Conservation (phyloP, 35 echinoderm and acorn worm species). For the Patiria miniata region DNA sequence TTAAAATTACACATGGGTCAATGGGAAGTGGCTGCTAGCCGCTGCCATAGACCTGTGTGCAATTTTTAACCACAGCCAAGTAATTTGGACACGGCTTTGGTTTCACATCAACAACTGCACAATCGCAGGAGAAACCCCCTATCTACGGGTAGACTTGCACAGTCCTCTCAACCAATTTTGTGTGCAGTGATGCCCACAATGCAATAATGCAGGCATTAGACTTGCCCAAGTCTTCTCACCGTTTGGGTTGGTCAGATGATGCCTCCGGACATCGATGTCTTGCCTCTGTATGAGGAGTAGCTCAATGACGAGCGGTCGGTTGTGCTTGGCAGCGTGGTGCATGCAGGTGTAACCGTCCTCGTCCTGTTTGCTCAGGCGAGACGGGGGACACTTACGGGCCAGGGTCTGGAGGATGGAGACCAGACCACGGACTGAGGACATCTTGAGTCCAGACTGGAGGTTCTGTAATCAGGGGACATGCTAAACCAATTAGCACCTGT, state of each 20-base stretch:
- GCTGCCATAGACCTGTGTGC: too few species aligned
- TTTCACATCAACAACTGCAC: too few species aligned
- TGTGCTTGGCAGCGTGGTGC: slow-evolving; percentile 79
- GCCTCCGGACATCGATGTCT: slow-evolving; percentile 84
- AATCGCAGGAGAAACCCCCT: too few species aligned
- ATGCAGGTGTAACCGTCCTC: slow-evolving; percentile 85
- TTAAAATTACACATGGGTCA: too few species aligned
- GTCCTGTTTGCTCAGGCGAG: slow-evolving; percentile 86
- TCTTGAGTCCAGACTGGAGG: slow-evolving; percentile 78
- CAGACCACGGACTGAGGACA: slow-evolving; percentile 69
- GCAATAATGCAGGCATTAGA: too few species aligned
- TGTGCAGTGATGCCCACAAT: too few species aligned
- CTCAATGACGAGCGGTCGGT: slow-evolving; percentile 79
- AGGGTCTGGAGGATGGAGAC: slow-evolving; percentile 90
- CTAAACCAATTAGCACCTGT: too few species aligned
- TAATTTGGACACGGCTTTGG: too few species aligned
- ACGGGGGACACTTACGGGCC: slow-evolving; percentile 77
- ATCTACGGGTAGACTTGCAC: too few species aligned
- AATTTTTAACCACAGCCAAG: too few species aligned
- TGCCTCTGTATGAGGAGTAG: slow-evolving; percentile 88
- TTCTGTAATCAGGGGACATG: slow-evolving; percentile 54
- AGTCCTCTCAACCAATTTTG: too few species aligned
- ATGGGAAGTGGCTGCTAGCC: too few species aligned
- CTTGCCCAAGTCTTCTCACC: slow-evolving; percentile 43
- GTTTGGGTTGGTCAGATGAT: slow-evolving; percentile 71